Base-by-base conservation (phyloP, 2,797 vertebrate genomes). In the Pangasius djambal region DNA sequence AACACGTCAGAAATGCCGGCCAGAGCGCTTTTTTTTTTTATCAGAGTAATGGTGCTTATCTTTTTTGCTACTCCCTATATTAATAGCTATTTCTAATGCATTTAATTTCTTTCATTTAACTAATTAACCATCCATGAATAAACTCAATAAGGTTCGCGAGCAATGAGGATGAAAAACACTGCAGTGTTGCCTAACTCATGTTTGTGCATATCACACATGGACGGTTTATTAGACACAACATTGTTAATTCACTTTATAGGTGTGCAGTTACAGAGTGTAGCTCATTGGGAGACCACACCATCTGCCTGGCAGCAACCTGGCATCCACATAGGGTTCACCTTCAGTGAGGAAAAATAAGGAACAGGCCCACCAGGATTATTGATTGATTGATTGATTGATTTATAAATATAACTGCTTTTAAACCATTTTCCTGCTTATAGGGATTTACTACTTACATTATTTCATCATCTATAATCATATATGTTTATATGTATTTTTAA, bases 1-100 rank as follows among this genome's bases (percentile, higher is more conserved):
- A 91, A 67, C 85, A 89, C 94, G 94, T 93, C 72, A 87, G 4
- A 31, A 3, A 37, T 25, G 6, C 22, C 31, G 15, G 1, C 31
- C 4, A 3, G 15, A 57, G 28, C 13, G 20, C 22, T n/a, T 63
- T 83, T 83, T 61, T 34, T 34, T 37, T 81, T 59, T 37, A 81
- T 40, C 9, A 0, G 8, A 61, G 79, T 13, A 15, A 20, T 22
- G 18, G 31, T 8, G 2, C 8, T 59, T 20, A 57, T 37, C 3
- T 37, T 4, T 31, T n/a, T n/a, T n/a, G n/a, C n/a, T n/a, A n/a
- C n/a, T n/a, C n/a, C n/a, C n/a, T n/a, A n/a, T 72, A 72, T 5
- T 25, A 6, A 15, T 18, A 28, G 44, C 20, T 10, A 16, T 34
- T 16, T 34, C 1, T 70, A 28, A 1, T 13, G 20, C 10, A 15